These are phyloP conservation scores for Clistopyga incitator DNA, from an alignment of 2,888 invertebrate genomes.

Conservation along the genomic window DNA sequence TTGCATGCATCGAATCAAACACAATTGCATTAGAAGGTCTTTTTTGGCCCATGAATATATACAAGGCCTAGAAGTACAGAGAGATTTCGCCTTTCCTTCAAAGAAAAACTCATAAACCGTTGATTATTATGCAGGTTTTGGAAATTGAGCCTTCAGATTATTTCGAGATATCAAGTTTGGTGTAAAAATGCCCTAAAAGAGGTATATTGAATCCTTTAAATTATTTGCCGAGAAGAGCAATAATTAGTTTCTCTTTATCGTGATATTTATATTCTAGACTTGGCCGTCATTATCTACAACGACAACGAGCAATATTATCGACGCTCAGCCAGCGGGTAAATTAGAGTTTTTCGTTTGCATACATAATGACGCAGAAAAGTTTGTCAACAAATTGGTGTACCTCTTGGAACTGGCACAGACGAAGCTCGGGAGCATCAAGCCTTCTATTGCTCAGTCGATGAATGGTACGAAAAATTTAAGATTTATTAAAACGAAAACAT, in stretches of 20 bases:
- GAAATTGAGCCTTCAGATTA: constrained; percentile 93
- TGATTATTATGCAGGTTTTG: constrained; percentile 88
- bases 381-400: constrained; percentile 78
- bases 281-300: constrained; percentile 75
- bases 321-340: constrained; percentile 72
- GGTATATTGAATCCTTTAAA: constrained; percentile 40
- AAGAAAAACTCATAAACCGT: constrained; percentile 6
- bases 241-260: neutral
- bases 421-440: constrained; percentile 73
- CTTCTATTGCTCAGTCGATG: constrained; percentile 73
- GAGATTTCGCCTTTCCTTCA: neutral
- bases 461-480: constrained; percentile 71
- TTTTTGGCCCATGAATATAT: neutral
- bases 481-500: neutral
- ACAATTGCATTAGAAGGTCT: too few species aligned
- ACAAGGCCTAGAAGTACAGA: neutral
- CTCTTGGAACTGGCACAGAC: constrained; percentile 75
- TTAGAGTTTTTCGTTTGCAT: constrained; percentile 83
- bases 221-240: neutral
- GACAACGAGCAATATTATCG: constrained; percentile 73
- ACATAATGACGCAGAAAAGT: constrained; percentile 82
- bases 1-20: neutral
- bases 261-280: constrained; percentile 64
- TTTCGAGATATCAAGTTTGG: constrained; percentile 93
- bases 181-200: constrained; percentile 83